Percentiles rank a stretch among this genome's conserved stretches.
Conservation (phyloP, 2,797 vertebrate genomes). For the Dicrostonyx torquatus region DNA sequence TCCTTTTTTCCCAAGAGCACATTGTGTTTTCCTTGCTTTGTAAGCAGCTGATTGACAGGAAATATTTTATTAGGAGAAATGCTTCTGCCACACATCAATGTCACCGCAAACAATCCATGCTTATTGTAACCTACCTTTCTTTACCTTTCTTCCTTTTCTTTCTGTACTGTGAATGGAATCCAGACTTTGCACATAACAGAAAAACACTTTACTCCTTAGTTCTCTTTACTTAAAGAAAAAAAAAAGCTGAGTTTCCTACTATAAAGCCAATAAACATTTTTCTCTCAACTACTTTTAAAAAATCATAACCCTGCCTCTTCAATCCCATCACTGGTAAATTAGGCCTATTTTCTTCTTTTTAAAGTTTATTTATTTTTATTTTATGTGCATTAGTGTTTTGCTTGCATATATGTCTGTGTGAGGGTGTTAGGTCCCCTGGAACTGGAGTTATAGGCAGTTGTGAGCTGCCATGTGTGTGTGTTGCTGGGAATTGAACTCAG, state of each 20-base stretch:
- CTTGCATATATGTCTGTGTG: too few relatives aligned
- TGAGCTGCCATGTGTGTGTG: too few relatives aligned
- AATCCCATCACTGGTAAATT: background rate
- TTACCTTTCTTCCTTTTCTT: background rate
- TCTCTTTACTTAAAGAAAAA: background rate
- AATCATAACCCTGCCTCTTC: background rate
- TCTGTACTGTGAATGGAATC: background rate
- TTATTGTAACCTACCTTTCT: background rate
- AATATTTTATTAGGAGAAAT: slow-evolving; percentile 35
- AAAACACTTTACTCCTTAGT: background rate
- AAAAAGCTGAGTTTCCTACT: slow-evolving; percentile 14
- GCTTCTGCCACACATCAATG: background rate
- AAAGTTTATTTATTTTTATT: too few relatives aligned
- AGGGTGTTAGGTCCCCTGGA: too few relatives aligned
- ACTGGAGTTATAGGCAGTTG: too few relatives aligned
- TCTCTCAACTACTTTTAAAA: background rate
- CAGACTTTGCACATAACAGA: background rate
- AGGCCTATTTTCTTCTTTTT: background rate
- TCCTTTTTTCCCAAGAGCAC: slow-evolving; percentile 4
- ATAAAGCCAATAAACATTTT: slow-evolving; percentile 56
- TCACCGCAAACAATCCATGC: background rate
- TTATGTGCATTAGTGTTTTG: too few relatives aligned
- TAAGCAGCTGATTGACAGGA: slow-evolving; percentile 4
- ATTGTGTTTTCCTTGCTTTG: slow-evolving; percentile 32
- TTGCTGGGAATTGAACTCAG: too few relatives aligned